These are phyloP conservation scores for Saxicola maurus DNA, from an alignment of 2,797 vertebrate genomes.

Conservation along the genomic window DNA sequence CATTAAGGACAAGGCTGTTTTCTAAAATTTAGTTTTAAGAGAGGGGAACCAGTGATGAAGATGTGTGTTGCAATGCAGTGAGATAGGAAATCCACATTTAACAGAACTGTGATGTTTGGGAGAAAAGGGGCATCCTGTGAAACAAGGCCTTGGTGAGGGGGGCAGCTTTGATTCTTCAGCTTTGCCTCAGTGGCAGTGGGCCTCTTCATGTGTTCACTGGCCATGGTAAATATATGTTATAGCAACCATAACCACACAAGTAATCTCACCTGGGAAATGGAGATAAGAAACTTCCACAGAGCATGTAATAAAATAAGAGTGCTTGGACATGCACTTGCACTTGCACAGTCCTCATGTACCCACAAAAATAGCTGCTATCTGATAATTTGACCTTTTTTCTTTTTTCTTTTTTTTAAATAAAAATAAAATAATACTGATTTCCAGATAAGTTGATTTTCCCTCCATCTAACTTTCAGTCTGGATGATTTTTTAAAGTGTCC, in stretches of 20 bases:
- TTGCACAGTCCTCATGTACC: neutral
- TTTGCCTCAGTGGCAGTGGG: neutral
- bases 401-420: neutral
- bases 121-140: neutral
- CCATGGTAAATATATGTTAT: neutral
- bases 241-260: neutral
- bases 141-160: neutral
- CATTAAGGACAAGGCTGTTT: neutral
- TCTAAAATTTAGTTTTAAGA: slow-evolving; percentile 18
- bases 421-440: neutral
- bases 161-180: neutral
- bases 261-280: slow-evolving; percentile 34
- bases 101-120: fast-evolving
- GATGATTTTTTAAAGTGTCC: neutral
- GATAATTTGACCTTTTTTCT: neutral
- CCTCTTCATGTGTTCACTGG: neutral
- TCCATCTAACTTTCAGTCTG: neutral
- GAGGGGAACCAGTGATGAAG: neutral
- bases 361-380: neutral
- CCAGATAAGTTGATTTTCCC: neutral
- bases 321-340: neutral
- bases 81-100: neutral
- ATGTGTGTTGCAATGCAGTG: neutral
- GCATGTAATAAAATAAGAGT: neutral
- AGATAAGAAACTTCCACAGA: slow-evolving; percentile 42